Conservation (phyloP, 2,113 vertebrate genomes). For the Albula glossodonta region DNA sequence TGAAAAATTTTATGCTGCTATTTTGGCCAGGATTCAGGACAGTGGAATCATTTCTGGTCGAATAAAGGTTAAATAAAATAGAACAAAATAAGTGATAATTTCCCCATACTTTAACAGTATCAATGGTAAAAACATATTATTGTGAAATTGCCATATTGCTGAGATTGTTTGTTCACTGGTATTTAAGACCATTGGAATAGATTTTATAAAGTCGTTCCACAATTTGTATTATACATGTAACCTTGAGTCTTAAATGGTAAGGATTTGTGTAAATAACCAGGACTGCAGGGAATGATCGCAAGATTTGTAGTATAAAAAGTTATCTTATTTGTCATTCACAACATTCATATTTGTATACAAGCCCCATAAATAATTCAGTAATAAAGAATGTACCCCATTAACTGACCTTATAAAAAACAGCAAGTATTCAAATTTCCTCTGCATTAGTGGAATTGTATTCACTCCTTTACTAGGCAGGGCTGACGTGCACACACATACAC, state of each 20-base stretch:
- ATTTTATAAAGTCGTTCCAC: neutral
- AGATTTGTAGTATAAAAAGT: neutral
- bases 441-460: neutral
- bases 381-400: constrained; percentile 7
- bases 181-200: neutral
- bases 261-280: neutral
- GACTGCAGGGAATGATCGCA: neutral
- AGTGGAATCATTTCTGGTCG: too few species aligned
- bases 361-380: neutral
- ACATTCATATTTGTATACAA: neutral
- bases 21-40: too few species aligned
- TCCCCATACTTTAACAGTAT: neutral
- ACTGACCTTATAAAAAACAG: constrained; percentile 4
- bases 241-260: too few species aligned
- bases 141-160: neutral
- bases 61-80: too few species aligned
- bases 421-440: neutral
- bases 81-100: too few species aligned
- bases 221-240: neutral
- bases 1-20: too few species aligned
- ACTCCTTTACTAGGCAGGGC: neutral
- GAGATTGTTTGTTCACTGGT: neutral
- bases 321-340: neutral
- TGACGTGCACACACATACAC: constrained; percentile 32
- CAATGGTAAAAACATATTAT: neutral